Evolutionary conservation across 2,888 invertebrate genomes (phyloP), one percentile per base, ranked within the genome.

Genomic region (Athalia cordata): DNA sequence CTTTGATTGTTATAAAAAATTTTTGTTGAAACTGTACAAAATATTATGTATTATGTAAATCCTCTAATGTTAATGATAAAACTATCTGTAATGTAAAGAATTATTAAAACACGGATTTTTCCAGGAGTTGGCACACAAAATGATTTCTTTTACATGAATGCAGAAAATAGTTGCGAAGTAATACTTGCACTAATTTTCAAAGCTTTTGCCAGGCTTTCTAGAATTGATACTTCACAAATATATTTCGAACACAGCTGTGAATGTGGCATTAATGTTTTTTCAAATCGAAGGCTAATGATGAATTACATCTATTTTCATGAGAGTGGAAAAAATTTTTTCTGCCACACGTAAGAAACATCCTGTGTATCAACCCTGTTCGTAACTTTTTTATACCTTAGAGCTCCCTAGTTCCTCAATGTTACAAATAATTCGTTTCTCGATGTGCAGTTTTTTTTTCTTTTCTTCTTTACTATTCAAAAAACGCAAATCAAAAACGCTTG

Each of bases 281-380:
- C 8, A 57, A 72, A n/a, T 72, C 47, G 8, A 45, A 13, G 70
- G 13, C 13, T 59, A 57, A 5, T 45, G 8, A 4, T 3, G 8
- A 13, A 13, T 57, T n/a, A 59, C 11, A 13, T 5, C 11, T 67
- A 4, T 13, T 70, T 57, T 47, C 13, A 43, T 57, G 13, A 3
- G 45, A 57, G 43, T 3, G 13, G 13, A 59, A 57, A 45, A 57
- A 13, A 50, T 15, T 5, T 57, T 45, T 43, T 59, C 11, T 13
- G 15, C 47, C 57, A 57, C 47, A 50, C 49, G 61, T 15, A 43
- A 57, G 8, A 75, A 62, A 15, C 62, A 75, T 64, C 47, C 45
- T 75, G 62, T 75, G 62, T 75, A 62, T 62, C 62, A 52, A 75
- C 49, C 75, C 75, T 75, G 75, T 52, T 75, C 62, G 64, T 64